Base-by-base conservation (phyloP, 2,888 invertebrate species). In the Drosophila demipolita region DNA sequence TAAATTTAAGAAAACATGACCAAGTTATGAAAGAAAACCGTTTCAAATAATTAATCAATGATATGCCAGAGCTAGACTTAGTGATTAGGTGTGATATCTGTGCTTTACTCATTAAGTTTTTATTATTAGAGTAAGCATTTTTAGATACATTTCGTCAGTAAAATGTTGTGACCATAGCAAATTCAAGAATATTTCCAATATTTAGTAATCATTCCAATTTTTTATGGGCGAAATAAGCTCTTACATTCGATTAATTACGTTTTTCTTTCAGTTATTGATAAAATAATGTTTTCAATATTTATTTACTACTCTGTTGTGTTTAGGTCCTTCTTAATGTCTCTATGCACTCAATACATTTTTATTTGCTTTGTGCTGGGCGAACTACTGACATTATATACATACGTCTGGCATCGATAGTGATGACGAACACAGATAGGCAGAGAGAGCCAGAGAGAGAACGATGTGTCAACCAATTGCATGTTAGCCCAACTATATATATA, bases 401-500 rank as follows among this genome's bases (percentile, higher is more conserved):
- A 20, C 45, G 12, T 45, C 3, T n/a, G 52, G 26, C 3, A 29
- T 29, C 12, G 23, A 50, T 33, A 50, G 17, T 15, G n/a, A 35
- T 33, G 23, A 29, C 40, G 23, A 26, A 50, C 42, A 35, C 8
- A 55, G 38, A 55, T 54, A 54, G 54, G 42, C 32, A 35, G 12
- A 53, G 33, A 12, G 64, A 20, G 7, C 12, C 29, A 57, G 48
- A 15, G n/a, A 49, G 29, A 49, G 62, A 52, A 42, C 50, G 45
- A 26, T 40, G 49, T 48, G 35, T 67, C 73, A 53, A 49, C 35
- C 54, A 57, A 66, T 65, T 78, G 79, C 68, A 78, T 84, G 85
- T 73, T 80, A 66, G 50, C 38, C 52, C 54, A 58, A 20, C 55
- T 36, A 45, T 3, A 33, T 23, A 69, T 40, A 45, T 26, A 42